Base-by-base conservation (phyloP, 1,140 invertebrate species). In the Brachystomella parvula region DNA sequence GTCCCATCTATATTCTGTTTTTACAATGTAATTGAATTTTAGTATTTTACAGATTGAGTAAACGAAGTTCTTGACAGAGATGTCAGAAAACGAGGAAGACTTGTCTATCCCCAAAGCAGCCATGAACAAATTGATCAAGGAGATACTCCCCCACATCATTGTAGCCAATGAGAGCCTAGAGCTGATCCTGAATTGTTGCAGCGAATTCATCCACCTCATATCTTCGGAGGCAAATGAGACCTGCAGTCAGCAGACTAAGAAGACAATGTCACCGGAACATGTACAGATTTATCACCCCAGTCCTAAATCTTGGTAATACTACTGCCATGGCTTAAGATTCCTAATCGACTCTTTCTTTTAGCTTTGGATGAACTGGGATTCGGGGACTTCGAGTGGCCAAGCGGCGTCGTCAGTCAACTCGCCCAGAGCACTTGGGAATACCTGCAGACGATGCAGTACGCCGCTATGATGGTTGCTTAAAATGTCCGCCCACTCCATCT, bases 61-160 rank as follows among this genome's bases (percentile, higher is more conserved):
- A n/a, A n/a, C n/a, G n/a, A n/a, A n/a, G n/a, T n/a, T n/a, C n/a
- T n/a, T n/a, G n/a, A n/a, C n/a, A n/a, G n/a, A n/a, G n/a, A n/a
- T 84, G 57, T 81, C 84, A 53, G 90, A 92, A 77, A 89, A 91
- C 76, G 94, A 98, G 76, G 93, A 98, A 77, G 84, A 85, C 63
- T 79, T 96, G 35, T 96, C 92, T 29, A 83, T 98, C 68, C 96
- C 96, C 1, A 81, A 95, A 75, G 95, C 95, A 12, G 95, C 94
- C 58, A 92, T 98, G 67, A 98, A 98, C 76, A 98, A 98, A 85
- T 96, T 98, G 86, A 97, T 98, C 47, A 98, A 98, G 78, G 95
- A 98, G 81, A 83, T 97, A 47, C 82, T 94, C 32, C 94, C 95
- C 0, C 90, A 82, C 66, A 86, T 97, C 31, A 82, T 95, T 69